Conservation (phyloP, 2,888 invertebrate species). For the Polydrusus pterygomalis region DNA sequence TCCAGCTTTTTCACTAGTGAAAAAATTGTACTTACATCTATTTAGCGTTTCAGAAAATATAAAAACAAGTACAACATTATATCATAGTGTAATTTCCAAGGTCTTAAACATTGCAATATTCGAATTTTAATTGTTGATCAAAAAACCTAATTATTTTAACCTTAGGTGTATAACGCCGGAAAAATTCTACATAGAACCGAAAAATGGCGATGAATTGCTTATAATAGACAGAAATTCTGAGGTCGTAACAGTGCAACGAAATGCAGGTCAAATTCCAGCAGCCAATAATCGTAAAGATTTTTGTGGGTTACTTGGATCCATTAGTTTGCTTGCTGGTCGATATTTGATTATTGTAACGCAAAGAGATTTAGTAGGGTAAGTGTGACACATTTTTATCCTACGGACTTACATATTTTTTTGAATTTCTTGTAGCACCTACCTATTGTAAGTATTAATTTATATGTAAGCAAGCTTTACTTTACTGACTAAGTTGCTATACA, state of each 20-base stretch:
- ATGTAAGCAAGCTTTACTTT: too few species aligned
- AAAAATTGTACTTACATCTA: not conserved
- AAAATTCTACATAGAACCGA: constrained; percentile 91
- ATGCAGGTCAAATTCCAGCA: constrained; percentile 78
- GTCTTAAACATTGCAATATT: too few species aligned
- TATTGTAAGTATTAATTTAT: too few species aligned
- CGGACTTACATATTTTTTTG: too few species aligned
- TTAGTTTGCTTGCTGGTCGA: constrained; percentile 88
- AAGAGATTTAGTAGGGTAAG: constrained; percentile 82
- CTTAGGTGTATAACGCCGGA: constrained; percentile 90
- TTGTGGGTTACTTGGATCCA: constrained; percentile 91
- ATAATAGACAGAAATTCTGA: constrained; percentile 86
- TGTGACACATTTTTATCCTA: not conserved
- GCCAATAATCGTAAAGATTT: constrained; percentile 79
- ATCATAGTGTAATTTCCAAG: too few species aligned
- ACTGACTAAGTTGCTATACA: too few species aligned
- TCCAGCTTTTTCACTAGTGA: not conserved
- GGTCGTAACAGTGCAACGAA: constrained; percentile 63
- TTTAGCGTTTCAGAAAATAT: too few species aligned
- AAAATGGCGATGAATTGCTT: constrained; percentile 83
- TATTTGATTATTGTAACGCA: constrained; percentile 93
- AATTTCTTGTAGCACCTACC: too few species aligned
- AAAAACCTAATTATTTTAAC: constrained; percentile 46
- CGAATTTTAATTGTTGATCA: not conserved
- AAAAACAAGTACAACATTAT: too few species aligned